A percentile compares a stretch with the other conserved stretches of the same genome.
Evolutionary conservation across 2,113 vertebrate genomes (phyloP).

Genomic region (Crotalus horridus): DNA sequence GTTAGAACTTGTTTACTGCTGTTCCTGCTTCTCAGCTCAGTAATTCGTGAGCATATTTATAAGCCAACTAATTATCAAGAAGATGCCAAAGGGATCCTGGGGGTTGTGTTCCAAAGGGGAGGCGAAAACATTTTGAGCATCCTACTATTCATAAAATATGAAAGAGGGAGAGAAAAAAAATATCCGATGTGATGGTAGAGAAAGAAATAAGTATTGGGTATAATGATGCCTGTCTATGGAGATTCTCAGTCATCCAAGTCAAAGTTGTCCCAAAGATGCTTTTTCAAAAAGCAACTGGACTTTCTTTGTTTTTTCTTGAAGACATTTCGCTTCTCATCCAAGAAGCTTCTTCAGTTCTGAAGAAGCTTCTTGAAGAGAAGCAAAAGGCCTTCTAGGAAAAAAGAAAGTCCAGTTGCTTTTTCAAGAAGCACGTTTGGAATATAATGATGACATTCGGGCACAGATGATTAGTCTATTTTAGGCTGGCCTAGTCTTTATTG

Average conservation of each 20-base stretch:
- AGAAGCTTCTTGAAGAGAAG: background rate
- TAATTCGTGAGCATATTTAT: background rate
- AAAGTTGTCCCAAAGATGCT: too few species aligned
- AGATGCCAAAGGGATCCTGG: background rate
- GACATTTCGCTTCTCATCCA: too few species aligned
- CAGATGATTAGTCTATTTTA: background rate
- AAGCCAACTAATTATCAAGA: background rate
- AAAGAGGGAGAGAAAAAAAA: slow-evolving; percentile 29
- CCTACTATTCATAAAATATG: background rate
- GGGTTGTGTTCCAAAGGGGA: background rate
- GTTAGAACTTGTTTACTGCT: background rate
- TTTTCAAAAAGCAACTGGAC: too few species aligned
- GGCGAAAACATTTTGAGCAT: background rate
- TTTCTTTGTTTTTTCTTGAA: background rate
- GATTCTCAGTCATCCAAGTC: too few species aligned
- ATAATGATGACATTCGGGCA: background rate
- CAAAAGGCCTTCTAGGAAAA: background rate
- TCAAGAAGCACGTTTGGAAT: background rate
- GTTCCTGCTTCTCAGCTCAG: background rate
- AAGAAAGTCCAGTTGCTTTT: too few species aligned
- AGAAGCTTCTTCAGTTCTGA: background rate
- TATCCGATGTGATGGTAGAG: slow-evolving; percentile 1
- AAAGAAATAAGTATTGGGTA: background rate
- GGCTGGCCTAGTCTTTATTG: background rate
- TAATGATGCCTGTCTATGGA: background rate